These are phyloP conservation scores for Hepsetus odoe DNA, from an alignment of 2,113 vertebrate species.

Conservation along the genomic window DNA sequence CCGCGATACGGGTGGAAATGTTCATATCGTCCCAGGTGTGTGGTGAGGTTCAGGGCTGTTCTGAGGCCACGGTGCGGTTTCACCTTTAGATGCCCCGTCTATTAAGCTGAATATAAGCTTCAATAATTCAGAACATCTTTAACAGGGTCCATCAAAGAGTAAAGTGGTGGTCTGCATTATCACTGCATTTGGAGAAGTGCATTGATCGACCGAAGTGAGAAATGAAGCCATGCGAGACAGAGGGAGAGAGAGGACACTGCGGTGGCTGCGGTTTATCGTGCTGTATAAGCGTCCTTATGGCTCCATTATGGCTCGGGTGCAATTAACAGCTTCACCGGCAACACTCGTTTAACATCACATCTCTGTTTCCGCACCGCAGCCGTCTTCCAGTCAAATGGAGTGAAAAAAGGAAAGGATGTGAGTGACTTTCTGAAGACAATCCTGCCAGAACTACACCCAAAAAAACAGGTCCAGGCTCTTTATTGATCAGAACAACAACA, in stretches of 20 bases:
- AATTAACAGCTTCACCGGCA: slow-evolving; percentile 35
- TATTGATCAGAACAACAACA: too few relatives aligned
- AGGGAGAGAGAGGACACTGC: slow-evolving; percentile 18
- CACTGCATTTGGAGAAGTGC: slow-evolving; percentile 61
- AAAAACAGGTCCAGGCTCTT: too few relatives aligned
- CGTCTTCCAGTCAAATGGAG: too few relatives aligned
- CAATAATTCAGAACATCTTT: slow-evolving; percentile 82
- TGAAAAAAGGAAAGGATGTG: too few relatives aligned
- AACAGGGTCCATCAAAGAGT: slow-evolving; percentile 76
- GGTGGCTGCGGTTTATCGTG: slow-evolving; percentile 49
- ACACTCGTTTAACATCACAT: slow-evolving; percentile 16
- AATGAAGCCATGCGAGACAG: slow-evolving; percentile 6
- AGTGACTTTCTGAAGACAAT: too few relatives aligned
- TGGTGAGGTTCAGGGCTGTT: slow-evolving; percentile 55
- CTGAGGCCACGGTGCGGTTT: slow-evolving; percentile 75
- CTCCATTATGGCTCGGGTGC: slow-evolving; percentile 18
- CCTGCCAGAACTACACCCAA: too few relatives aligned
- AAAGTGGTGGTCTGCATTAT: slow-evolving; percentile 67
- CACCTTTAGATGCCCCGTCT: slow-evolving; percentile 72
- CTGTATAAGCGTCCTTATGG: slow-evolving; percentile 5
- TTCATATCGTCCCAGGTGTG: slow-evolving; percentile 14
- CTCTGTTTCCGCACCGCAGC: neutral
- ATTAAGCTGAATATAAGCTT: slow-evolving; percentile 77
- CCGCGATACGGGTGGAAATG: too few relatives aligned
- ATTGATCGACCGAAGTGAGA: slow-evolving; percentile 51